A percentile compares a stretch with the other conserved stretches of the same genome.
Conservation (phyloP, 2,113 vertebrate species). For the Triplophysa siluroides region DNA sequence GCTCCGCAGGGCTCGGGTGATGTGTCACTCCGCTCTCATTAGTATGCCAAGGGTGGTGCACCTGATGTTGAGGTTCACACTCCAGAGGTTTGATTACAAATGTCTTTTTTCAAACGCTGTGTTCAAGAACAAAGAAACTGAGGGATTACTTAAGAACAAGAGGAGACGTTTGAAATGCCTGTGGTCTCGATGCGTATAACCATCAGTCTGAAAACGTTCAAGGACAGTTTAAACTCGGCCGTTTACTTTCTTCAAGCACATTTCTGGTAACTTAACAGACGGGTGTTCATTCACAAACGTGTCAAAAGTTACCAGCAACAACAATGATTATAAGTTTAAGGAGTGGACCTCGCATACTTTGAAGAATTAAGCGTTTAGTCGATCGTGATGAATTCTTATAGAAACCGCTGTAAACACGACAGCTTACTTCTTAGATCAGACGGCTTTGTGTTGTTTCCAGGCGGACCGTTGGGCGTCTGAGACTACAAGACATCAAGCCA, state of each 20-base stretch:
- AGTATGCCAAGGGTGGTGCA: slow-evolving; percentile 42
- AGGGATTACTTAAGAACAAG: slow-evolving; percentile 19
- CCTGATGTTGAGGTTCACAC: slow-evolving; percentile 33
- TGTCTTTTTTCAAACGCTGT: slow-evolving; percentile 43
- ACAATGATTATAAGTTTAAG: too few relatives aligned
- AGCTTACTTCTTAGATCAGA: too few relatives aligned
- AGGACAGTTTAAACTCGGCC: background rate
- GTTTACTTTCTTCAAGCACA: background rate
- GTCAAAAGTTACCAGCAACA: too few relatives aligned
- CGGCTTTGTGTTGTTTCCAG: too few relatives aligned
- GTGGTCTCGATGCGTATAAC: slow-evolving; percentile 23
- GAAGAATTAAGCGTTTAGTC: too few relatives aligned
- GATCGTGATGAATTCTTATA: too few relatives aligned
- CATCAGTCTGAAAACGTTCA: background rate
- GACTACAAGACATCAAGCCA: too few relatives aligned
- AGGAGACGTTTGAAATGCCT: slow-evolving; percentile 3
- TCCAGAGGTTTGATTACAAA: slow-evolving; percentile 56
- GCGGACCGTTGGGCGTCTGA: too few relatives aligned
- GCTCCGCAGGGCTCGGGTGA: background rate
- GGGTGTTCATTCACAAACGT: too few relatives aligned
- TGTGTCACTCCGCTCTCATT: slow-evolving; percentile 33
- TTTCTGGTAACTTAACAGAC: background rate
- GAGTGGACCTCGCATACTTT: too few relatives aligned
- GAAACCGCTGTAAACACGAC: too few relatives aligned
- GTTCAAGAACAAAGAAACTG: slow-evolving; percentile 30